Evolutionary conservation across 2,888 invertebrate genomes (phyloP).

Genomic region (Rhagonycha fulva): DNA sequence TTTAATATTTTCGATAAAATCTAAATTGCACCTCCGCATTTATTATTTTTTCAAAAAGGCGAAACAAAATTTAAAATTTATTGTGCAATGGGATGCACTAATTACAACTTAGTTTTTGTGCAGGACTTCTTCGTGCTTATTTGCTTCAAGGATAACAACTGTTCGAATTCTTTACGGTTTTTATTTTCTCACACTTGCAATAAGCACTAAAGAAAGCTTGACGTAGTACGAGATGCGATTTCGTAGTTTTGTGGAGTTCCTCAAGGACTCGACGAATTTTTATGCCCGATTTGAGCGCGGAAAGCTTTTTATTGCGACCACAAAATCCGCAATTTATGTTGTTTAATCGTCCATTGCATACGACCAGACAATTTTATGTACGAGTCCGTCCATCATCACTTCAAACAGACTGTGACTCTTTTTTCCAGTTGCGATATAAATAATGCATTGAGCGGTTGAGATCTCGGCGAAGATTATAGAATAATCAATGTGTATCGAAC

Average conservation of each 20-base stretch:
- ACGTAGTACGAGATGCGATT: neutral
- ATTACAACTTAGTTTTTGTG: neutral
- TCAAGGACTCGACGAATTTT: neutral
- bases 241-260: neutral
- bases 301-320: neutral
- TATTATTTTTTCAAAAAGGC: neutral
- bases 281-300: neutral
- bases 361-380: conserved; percentile 16
- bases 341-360: conserved; percentile 24
- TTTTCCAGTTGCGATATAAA: conserved; percentile 28
- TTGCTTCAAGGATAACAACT: neutral
- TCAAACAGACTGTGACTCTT: conserved; percentile 24
- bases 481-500: conserved; percentile 37
- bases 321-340: conserved; percentile 22
- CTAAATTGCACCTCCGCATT: neutral
- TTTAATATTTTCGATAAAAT: neutral
- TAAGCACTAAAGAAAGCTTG: neutral
- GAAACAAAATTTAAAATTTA: neutral
- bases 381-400: conserved; percentile 15
- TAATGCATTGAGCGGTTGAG: conserved; percentile 33
- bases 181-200: neutral
- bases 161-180: neutral
- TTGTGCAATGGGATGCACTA: neutral
- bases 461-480: conserved; percentile 30
- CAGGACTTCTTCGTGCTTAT: neutral